Evolutionary conservation across 2,797 vertebrate species (phyloP), one percentile per base, ranked within the genome.

Genomic region (Lophotriccus pileatus): DNA sequence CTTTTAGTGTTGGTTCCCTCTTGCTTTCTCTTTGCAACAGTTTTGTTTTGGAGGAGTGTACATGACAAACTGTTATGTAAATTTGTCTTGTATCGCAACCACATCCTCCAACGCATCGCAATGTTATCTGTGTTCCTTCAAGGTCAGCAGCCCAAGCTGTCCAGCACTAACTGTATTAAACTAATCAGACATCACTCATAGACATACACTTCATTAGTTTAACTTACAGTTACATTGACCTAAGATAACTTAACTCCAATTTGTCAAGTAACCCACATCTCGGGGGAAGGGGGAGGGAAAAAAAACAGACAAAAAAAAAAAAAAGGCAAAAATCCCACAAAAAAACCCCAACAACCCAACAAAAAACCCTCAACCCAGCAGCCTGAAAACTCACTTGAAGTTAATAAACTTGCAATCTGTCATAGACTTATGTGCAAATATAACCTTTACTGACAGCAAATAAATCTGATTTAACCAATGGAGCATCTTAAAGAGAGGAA

Each of bases 111-210:
- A 87, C 84, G 64, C 94, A 97, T 96, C 93, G 36, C 95, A 96
- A 89, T 97, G 97, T 97, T 97, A 97, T 97, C 97, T 97, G 90
- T 95, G 96, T 96, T 95, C 95, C 94, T 97, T 96, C 94, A 97
- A 97, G 95, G 94, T 97, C 95, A 95, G 89, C 91, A 96, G 93
- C 96, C 96, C 95, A 97, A 97, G 96, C 96, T 97, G 92, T 96
- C 89, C 92, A 96, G 97, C 93, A 84, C 96, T 97, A 93, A 76
- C 92, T 96, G 80, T 95, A 96, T 97, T 97, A 97, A 97, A 95
- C 94, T 97, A 95, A 97, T 97, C 97, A 97, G 82, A 95, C 87
- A 95, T 97, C 94, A 96, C 96, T 91, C 95, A 93, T 87, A 97
- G 94, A 91, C 91, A 90, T 95, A 96, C 94, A 96, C 89, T 97